Conservation (phyloP, 35 echinoderm and acorn worm species). For the Lytechinus variegatus region DNA sequence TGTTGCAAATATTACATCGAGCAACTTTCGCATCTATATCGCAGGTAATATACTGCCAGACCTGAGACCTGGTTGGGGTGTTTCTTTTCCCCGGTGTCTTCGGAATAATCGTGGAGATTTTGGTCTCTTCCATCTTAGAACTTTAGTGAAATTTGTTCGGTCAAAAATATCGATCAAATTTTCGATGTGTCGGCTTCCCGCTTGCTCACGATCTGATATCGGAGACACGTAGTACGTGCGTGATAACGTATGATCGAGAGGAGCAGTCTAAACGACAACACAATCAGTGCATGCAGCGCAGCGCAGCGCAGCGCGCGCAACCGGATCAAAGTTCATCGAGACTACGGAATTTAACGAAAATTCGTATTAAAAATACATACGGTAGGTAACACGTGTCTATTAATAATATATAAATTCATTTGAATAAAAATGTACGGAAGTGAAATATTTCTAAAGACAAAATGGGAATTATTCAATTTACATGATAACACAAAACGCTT, state of each 20-base stretch:
- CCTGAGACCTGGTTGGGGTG: not conserved
- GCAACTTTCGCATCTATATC: constrained; percentile 28
- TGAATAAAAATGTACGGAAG: no score
- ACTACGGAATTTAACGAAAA: not conserved
- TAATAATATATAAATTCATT: no score
- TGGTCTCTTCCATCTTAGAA: not conserved
- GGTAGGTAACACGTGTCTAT: no score
- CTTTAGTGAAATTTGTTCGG: not conserved
- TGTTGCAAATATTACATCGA: constrained; percentile 41
- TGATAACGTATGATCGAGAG: no score
- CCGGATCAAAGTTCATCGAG: constrained; percentile 24
- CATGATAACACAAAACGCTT: not conserved
- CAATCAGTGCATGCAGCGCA: not conserved
- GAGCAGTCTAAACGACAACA: not conserved
- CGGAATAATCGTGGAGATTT: not conserved
- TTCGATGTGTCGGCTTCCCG: constrained; percentile 32
- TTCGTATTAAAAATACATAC: not conserved
- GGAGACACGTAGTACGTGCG: no score
- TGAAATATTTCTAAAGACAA: not conserved
- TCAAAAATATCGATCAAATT: constrained; percentile 55
- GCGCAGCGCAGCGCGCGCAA: constrained; percentile 8
- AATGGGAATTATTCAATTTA: not conserved
- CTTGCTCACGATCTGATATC: no score
- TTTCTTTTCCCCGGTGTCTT: constrained; percentile 36
- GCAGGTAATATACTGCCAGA: constrained; percentile 39